phyloP scores from a whole-genome alignment of 2,113 vertebrate species.

The Hiodon alosoides region DNA sequence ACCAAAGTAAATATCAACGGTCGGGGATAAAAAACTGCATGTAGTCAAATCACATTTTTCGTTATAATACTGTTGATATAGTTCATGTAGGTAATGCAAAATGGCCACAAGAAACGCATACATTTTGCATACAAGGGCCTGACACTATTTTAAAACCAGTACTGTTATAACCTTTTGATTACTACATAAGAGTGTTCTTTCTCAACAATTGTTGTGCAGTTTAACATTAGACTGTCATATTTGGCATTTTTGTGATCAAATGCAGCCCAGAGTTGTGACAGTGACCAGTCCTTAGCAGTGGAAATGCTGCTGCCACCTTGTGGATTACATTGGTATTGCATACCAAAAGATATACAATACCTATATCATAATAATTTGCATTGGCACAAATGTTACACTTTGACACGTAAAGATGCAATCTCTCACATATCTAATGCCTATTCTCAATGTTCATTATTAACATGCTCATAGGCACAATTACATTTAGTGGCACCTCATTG shows the following conservation, averaged over 20 bases:
- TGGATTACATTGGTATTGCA: constrained; percentile 30
- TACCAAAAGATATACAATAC: background rate
- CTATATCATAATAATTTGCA: no score
- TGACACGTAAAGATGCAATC: no score
- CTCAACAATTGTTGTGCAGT: no score
- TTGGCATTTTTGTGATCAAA: constrained; percentile 6
- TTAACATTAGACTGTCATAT: background rate
- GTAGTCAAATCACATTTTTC: background rate
- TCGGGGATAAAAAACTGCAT: background rate
- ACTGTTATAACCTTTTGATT: constrained; percentile 4
- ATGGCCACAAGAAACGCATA: background rate
- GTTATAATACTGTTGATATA: background rate
- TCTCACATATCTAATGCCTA: no score
- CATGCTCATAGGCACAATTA: no score
- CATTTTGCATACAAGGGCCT: background rate
- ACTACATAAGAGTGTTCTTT: no score
- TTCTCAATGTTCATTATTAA: no score
- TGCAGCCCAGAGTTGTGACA: background rate
- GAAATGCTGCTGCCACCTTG: constrained; percentile 40
- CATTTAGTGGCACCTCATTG: no score
- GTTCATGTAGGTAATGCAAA: background rate
- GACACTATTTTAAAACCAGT: background rate
- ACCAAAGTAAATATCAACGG: constrained; percentile 20
- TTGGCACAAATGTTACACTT: no score
- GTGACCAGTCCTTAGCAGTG: constrained; percentile 18